These are phyloP conservation scores for Leptocoma aspasia DNA, from an alignment of 2,113 vertebrate species.

Conservation along the genomic window DNA sequence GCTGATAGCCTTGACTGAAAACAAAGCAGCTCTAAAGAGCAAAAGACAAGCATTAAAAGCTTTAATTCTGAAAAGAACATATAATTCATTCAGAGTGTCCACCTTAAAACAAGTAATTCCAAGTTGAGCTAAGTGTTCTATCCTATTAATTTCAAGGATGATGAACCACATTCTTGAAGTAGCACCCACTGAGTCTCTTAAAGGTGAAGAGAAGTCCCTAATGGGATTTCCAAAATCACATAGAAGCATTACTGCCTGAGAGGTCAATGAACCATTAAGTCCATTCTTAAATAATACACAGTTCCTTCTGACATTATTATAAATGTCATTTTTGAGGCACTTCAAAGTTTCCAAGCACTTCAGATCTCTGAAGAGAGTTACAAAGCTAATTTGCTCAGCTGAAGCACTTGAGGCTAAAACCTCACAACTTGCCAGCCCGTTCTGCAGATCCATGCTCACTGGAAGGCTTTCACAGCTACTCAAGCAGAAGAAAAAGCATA, in stretches of 20 bases:
- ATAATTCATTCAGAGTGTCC: neutral
- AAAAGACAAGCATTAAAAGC: neutral
- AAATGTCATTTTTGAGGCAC: constrained; percentile 21
- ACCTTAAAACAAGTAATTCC: neutral
- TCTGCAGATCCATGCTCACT: neutral
- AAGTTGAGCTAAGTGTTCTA: neutral
- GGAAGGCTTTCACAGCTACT: neutral
- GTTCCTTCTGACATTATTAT: constrained; percentile 19
- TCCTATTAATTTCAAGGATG: constrained; percentile 5
- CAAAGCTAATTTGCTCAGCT: constrained; percentile 11
- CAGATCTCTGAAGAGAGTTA: constrained; percentile 25
- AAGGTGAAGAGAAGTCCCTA: constrained; percentile 6
- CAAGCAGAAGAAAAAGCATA: neutral
- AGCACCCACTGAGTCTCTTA: constrained; percentile 1
- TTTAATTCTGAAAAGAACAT: neutral
- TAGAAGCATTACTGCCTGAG: neutral
- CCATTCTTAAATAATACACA: constrained; percentile 13
- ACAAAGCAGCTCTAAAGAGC: neutral
- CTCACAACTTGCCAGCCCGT: neutral
- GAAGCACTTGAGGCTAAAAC: neutral
- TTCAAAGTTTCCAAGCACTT: constrained; percentile 27
- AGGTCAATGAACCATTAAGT: constrained; percentile 16
- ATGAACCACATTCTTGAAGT: neutral
- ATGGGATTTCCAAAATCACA: neutral
- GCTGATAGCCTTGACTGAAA: neutral